A percentile compares a stretch with the other conserved stretches of the same genome.
phyloP scores from a whole-genome alignment of 2,888 invertebrate species.

The Agrotis exclamationis region DNA sequence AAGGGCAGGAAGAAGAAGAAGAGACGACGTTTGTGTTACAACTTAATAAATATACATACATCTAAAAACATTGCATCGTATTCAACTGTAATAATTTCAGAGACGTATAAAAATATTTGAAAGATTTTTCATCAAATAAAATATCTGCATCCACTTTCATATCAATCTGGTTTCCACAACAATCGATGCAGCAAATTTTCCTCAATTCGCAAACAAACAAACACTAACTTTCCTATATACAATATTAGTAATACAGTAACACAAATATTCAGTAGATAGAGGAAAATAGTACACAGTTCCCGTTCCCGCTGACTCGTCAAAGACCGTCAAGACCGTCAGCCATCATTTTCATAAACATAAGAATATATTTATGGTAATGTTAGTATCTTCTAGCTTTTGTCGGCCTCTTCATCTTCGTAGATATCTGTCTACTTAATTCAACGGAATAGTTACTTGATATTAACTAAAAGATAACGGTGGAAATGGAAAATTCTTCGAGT shows the following conservation, averaged over 20 bases:
- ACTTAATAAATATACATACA: too few relatives aligned
- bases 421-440: slow-evolving; percentile 48
- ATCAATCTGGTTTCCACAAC: background rate
- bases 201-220: slow-evolving; percentile 39
- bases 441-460: slow-evolving; percentile 45
- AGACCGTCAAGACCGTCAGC: slow-evolving; percentile 49
- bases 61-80: too few relatives aligned
- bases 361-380: slow-evolving; percentile 71
- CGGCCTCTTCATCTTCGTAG: slow-evolving; percentile 54
- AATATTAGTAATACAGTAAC: slow-evolving; percentile 30
- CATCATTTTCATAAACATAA: slow-evolving; percentile 69
- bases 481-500: slow-evolving; percentile 7
- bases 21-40: too few relatives aligned
- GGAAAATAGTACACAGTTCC: slow-evolving; percentile 50
- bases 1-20: too few relatives aligned
- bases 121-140: too few relatives aligned
- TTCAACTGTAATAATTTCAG: too few relatives aligned
- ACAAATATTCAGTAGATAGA: slow-evolving; percentile 43
- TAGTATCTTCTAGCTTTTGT: slow-evolving; percentile 61
- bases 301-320: slow-evolving; percentile 57
- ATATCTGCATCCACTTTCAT: background rate
- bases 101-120: too few relatives aligned
- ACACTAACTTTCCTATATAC: slow-evolving; percentile 15
- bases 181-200: slow-evolving; percentile 1
- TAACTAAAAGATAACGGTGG: slow-evolving; percentile 15